Percentiles rank a stretch among this genome's conserved stretches.
These are phyloP conservation scores for Anagyrus pseudococci DNA, from an alignment of 2,888 invertebrate species.

Conservation along the genomic window DNA sequence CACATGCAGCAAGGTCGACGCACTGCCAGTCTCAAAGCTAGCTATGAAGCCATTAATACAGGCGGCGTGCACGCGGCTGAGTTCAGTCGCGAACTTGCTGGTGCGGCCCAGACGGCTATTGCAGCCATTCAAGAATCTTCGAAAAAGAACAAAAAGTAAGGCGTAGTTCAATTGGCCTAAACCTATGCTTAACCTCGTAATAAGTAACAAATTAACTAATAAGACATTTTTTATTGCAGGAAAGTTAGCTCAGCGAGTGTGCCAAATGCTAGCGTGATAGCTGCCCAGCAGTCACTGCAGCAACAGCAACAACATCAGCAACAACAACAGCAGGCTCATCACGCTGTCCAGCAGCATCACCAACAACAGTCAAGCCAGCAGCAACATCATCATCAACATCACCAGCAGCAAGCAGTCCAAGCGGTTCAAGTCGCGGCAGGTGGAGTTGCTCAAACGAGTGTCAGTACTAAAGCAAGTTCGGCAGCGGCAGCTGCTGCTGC, in stretches of 20 bases:
- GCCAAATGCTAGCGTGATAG: constrained; percentile 55
- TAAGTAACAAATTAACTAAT: too few relatives aligned
- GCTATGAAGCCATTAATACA: constrained; percentile 87
- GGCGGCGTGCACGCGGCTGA: constrained; percentile 71
- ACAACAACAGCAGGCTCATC: constrained; percentile 21
- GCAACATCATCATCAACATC: constrained; percentile 11
- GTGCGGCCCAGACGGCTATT: constrained; percentile 76
- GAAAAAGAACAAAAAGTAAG: constrained; percentile 71
- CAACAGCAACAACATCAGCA: constrained; percentile 26
- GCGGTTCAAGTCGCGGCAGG: constrained; percentile 1
- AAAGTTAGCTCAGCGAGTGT: constrained; percentile 56
- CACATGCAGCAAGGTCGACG: constrained; percentile 94
- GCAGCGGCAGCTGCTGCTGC: not conserved
- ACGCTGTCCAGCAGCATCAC: constrained; percentile 23
- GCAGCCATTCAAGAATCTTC: constrained; percentile 73
- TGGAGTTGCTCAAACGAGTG: not conserved
- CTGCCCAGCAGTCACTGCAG: constrained; percentile 43
- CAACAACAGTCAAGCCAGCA: constrained; percentile 21
- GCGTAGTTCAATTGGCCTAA: not conserved
- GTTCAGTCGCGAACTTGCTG: constrained; percentile 74
- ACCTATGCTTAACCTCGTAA: too few relatives aligned
- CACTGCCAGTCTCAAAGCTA: constrained; percentile 92
- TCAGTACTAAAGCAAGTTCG: not conserved
- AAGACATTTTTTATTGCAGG: constrained; percentile 45
- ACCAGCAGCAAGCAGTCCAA: constrained; percentile 1